These are phyloP conservation scores for Eublepharis macularius DNA, from an alignment of 2,113 vertebrate genomes.

Conservation along the genomic window DNA sequence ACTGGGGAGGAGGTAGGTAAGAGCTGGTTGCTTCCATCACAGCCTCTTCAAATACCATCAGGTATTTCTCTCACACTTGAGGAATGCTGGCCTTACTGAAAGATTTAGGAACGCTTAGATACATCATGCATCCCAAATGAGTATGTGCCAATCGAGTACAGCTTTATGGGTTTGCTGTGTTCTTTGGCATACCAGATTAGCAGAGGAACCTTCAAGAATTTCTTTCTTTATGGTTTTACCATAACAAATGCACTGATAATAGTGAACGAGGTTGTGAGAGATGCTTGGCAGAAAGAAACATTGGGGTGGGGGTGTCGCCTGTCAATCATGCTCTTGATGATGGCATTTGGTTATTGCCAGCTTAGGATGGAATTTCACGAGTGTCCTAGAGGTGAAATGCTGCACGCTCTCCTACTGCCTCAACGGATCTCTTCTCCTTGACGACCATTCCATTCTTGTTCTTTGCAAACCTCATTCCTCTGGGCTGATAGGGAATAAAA, in stretches of 20 bases:
- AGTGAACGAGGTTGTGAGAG: neutral
- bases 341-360: neutral
- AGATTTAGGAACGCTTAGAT: neutral
- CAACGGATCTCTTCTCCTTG: neutral
- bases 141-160: fast-evolving
- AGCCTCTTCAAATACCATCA: neutral
- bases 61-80: neutral
- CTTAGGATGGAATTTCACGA: neutral
- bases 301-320: neutral
- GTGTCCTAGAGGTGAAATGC: neutral
- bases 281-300: neutral
- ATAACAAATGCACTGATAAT: neutral
- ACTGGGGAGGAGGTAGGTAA: no score
- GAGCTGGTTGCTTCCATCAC: neutral
- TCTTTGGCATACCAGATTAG: neutral
- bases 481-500: neutral
- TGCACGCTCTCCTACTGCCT: neutral
- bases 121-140: neutral
- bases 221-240: neutral
- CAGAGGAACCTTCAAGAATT: fast-evolving
- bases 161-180: fast-evolving
- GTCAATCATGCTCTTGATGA: neutral
- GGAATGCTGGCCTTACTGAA: neutral
- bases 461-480: neutral
- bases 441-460: conserved; percentile 8